Evolutionary conservation across 2,888 invertebrate species (phyloP).

Genomic region (Sesia bembeciformis): DNA sequence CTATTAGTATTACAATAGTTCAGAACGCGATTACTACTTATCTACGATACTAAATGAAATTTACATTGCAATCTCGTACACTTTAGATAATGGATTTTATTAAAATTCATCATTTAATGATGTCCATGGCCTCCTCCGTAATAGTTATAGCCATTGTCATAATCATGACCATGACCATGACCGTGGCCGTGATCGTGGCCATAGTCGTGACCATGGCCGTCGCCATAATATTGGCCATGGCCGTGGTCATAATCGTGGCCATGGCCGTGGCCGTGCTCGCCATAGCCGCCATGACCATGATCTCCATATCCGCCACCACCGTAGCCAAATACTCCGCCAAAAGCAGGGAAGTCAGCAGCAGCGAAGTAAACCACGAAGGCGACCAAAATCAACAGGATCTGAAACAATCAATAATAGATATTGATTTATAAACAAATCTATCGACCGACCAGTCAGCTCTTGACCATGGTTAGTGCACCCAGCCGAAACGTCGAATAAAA

Average conservation of each 20-base stretch:
- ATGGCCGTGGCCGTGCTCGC: slow-evolving; percentile 6
- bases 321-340: slow-evolving; percentile 4
- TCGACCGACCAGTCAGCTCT: no score
- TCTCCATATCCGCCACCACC: background rate
- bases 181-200: background rate
- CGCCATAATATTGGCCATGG: background rate
- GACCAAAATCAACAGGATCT: slow-evolving; percentile 8
- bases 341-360: background rate
- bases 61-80: no score
- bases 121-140: background rate
- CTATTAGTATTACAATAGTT: no score
- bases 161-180: background rate
- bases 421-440: no score
- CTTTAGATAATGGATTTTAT: no score
- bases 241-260: background rate
- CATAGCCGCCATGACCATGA: background rate
- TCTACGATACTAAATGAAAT: no score
- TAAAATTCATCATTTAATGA: background rate
- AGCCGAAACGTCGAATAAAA: no score
- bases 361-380: slow-evolving; percentile 4
- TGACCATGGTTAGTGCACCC: no score
- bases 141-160: slow-evolving; percentile 1
- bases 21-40: no score
- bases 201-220: background rate
- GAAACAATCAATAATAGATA: slow-evolving; percentile 4